Conservation (phyloP, 2,113 vertebrate genomes). For the Bucco capensis region DNA sequence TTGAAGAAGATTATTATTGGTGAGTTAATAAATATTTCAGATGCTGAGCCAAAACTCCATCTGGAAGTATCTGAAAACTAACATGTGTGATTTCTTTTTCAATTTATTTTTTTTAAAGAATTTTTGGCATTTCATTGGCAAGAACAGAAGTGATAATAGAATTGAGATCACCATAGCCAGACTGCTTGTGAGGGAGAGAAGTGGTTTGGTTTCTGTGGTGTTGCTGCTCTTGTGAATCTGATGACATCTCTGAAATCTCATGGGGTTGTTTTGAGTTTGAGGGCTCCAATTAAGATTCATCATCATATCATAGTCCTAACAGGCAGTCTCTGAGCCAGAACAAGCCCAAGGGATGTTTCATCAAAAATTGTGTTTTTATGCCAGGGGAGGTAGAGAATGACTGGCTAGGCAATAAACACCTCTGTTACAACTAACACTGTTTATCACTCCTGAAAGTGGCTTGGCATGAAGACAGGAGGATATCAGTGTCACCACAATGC, state of each 20-base stretch:
- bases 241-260: conserved; percentile 13
- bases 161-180: neutral
- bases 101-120: neutral
- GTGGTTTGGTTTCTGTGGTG: neutral
- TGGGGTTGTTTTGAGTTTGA: neutral
- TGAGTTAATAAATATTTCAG: conserved; percentile 32
- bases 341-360: neutral
- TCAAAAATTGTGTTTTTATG: neutral
- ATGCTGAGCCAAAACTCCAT: conserved; percentile 7
- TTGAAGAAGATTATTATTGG: neutral
- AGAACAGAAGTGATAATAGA: neutral
- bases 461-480: neutral
- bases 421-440: neutral
- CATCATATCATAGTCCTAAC: neutral
- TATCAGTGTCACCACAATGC: neutral
- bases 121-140: conserved; percentile 21
- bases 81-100: neutral
- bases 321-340: neutral
- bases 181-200: neutral
- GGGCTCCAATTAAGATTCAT: conserved; percentile 15
- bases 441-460: neutral
- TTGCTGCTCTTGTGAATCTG: conserved; percentile 21
- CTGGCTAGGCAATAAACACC: neutral
- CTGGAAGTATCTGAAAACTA: neutral
- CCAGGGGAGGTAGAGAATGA: neutral